Evolutionary conservation across 2,888 invertebrate genomes (phyloP).

Genomic region (Leptinotarsa peninsularis): DNA sequence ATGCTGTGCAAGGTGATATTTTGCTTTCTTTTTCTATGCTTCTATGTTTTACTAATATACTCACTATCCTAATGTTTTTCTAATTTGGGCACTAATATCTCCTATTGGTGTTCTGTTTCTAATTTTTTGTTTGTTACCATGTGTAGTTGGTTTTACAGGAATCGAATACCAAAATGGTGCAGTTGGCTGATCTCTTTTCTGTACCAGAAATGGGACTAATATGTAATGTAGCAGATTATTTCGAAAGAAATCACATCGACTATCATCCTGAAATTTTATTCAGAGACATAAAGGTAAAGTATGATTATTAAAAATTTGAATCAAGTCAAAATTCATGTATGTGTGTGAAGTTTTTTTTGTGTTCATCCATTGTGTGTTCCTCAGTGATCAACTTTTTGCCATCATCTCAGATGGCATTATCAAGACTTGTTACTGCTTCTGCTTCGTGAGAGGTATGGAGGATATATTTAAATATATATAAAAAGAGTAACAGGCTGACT

Average conservation of each 20-base stretch:
- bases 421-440: no score
- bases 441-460: no score
- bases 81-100: conserved; percentile 33
- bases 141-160: conserved; percentile 66
- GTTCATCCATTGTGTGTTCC: no score
- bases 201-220: conserved; percentile 95
- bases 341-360: no score
- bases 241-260: conserved; percentile 87
- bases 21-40: background rate
- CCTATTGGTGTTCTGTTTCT: conserved; percentile 28
- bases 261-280: conserved; percentile 97
- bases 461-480: no score
- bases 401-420: no score
- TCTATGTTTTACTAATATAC: background rate
- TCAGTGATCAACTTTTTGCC: no score
- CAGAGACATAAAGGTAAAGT: conserved; percentile 87
- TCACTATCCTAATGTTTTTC: background rate
- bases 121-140: conserved; percentile 38
- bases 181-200: conserved; percentile 95
- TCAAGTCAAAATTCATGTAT: no score
- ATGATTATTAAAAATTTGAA: background rate
- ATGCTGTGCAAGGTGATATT: background rate
- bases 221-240: conserved; percentile 94
- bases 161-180: conserved; percentile 84
- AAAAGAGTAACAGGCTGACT: no score